Base-by-base conservation (phyloP, 2,113 vertebrate genomes). In the Triplophysa dalaica region DNA sequence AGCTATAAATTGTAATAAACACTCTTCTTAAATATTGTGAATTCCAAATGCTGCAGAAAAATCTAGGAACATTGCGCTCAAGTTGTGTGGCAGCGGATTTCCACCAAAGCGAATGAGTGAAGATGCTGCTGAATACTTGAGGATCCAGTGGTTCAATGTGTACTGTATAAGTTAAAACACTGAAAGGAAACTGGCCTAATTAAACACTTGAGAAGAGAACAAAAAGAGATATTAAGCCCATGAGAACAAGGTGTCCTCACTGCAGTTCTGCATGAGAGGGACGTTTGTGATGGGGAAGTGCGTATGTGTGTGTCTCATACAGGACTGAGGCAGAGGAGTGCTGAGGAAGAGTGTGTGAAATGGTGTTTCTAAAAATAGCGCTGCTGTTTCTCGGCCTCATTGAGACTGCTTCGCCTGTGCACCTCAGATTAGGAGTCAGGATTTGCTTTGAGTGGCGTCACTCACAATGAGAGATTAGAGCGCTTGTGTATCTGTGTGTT, bases 401-500 rank as follows among this genome's bases (percentile, higher is more conserved):
- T 77, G 22, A 61, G 77, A 38, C 52, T 2, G 38, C 77, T 70
- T 79, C 60, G 19, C 41, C 75, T 81, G 70, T 70, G 81, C 64
- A 67, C 81, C 80, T 79, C 73, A 83, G 84, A 85, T 85, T 85
- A 82, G 58, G 75, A 82, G 74, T 60, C 63, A 41, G 81, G 81
- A 81, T 85, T 85, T 81, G 50, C 72, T 81, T 38, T 62, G 70
- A 75, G 33, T 70, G 70, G 50, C 65, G 75, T 83, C 78, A 81
- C 70, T 52, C 64, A 64, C 73, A 48, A 22, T 80, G 66, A 61
- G 70, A 83, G 81, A 83, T 83, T 85, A 70, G 63, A 43, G 13
- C 5, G 48, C 43, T 66, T 52, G 73, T 81, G 70, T 24, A 17
- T 77, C 63, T 68, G 79, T 60, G 65, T 72, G 78, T 43, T 64